Base-by-base conservation (phyloP, 2,888 invertebrate genomes). In the Thyatira batis region DNA sequence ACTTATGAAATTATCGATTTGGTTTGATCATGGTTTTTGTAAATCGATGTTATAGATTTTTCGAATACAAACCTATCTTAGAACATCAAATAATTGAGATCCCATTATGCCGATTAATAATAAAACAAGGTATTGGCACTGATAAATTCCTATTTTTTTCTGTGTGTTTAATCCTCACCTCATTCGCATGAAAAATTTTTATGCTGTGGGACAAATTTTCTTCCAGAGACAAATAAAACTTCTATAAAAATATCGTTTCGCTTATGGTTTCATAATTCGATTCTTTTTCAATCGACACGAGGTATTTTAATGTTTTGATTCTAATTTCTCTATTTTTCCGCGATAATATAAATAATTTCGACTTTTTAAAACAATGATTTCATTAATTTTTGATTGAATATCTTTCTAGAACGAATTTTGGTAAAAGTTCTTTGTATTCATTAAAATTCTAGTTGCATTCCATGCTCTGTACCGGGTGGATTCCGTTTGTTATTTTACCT, bases 241-340 rank as follows among this genome's bases (percentile, higher is more conserved):
- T 23, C 3, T 6, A 23, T 23, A 23, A 4, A 30, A 30, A 30
- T 11, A 30, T n/a, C n/a, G n/a, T 30, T 30, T 33, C 13, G 13
- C n/a, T 4, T 39, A 39, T 39, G 39, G 39, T 39, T 39, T 39
- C 39, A 39, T 39, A 39, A 48, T 48, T 48, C 27, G 48, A 48
- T 48, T 48, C 27, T 44, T 25, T 48, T 33, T 45, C 55, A 54
- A 52, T 57, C 57, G 65, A 76, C 79, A 79, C 78, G 80, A 80
- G 80, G 80, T 71, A 67, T 62, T 69, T 70, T 65, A 71, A 69
- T 80, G 77, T 80, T 80, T 79, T 80, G 70, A 70, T 66, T 63
- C 54, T 61, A 52, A 60, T 67, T 67, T 57, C 44, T 20, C 48
- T 54, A 59, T 59, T 62, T 64, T 58, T 51, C 45, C 33, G 46